phyloP scores from a whole-genome alignment of 2,113 vertebrate species.

The Bufo gargarizans region DNA sequence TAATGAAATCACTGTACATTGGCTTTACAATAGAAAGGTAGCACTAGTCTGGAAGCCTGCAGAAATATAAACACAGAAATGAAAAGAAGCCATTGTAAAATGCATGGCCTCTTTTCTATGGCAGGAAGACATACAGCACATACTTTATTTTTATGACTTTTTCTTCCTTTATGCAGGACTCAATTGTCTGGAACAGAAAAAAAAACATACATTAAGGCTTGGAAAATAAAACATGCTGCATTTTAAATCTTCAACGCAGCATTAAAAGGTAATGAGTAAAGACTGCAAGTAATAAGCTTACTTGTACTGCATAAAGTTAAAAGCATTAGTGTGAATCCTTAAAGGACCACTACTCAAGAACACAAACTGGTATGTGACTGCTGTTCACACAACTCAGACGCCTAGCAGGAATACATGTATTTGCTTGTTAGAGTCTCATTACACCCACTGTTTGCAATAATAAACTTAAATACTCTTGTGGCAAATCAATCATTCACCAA shows the following conservation, averaged over 20 bases:
- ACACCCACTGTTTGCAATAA: not conserved
- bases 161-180: not conserved
- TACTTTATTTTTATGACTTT: not conserved
- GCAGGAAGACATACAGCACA: not conserved
- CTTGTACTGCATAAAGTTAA: not conserved
- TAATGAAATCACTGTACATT: not conserved
- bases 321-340: not conserved
- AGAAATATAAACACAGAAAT: not conserved
- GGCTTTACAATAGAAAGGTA: not conserved
- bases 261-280: constrained; percentile 17
- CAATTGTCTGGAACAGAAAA: constrained; percentile 66
- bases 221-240: not conserved
- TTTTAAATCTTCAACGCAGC: not conserved
- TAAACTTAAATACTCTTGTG: not conserved
- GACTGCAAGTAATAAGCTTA: not conserved
- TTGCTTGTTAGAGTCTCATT: not conserved
- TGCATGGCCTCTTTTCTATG: not conserved
- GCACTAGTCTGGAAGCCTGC: not conserved
- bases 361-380: not conserved
- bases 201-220: constrained; percentile 63
- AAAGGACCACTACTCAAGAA: not conserved
- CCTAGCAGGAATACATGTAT: not conserved
- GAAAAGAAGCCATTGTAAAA: not conserved
- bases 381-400: not conserved
- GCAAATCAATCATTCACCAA: not conserved